Evolutionary conservation across 1,140 invertebrate species (phyloP).

Genomic region (Hetaerina americana): DNA sequence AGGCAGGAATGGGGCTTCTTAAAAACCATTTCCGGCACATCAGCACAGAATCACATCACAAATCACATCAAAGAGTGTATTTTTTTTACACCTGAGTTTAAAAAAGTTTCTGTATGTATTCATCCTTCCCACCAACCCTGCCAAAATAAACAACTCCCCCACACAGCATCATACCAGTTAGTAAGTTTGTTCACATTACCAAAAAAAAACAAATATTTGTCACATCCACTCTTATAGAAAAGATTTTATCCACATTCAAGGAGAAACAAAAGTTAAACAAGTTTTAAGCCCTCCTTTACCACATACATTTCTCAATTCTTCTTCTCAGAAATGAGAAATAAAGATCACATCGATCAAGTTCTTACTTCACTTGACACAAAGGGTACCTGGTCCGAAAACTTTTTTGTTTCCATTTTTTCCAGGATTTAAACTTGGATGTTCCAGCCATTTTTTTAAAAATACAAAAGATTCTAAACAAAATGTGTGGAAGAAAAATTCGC

Average conservation of each 20-base stretch:
- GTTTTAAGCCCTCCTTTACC: not conserved
- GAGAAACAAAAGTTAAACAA: not conserved
- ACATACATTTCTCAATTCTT: not conserved
- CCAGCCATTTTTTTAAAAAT: not conserved
- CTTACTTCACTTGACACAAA: not conserved
- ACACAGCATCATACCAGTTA: constrained; percentile 1
- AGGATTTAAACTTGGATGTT: not conserved
- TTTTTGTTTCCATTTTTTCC: not conserved
- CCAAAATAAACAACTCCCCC: constrained; percentile 3
- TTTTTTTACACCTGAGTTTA: not conserved
- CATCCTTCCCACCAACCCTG: constrained; percentile 1
- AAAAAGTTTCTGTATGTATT: not conserved
- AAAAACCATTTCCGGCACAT: not conserved
- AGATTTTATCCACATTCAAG: not conserved
- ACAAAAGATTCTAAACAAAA: not conserved
- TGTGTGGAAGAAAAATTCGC: not conserved
- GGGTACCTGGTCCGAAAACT: not conserved
- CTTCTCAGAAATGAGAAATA: not conserved
- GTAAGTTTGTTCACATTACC: not conserved
- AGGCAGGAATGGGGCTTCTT: not conserved
- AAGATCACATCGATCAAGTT: not conserved
- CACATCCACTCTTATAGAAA: not conserved
- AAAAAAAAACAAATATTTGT: not conserved
- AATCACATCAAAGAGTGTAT: not conserved
- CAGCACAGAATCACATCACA: not conserved